Percentiles rank a stretch among this genome's conserved stretches.
Conservation (phyloP, 2,888 invertebrate species). For the Acleris sparsana region DNA sequence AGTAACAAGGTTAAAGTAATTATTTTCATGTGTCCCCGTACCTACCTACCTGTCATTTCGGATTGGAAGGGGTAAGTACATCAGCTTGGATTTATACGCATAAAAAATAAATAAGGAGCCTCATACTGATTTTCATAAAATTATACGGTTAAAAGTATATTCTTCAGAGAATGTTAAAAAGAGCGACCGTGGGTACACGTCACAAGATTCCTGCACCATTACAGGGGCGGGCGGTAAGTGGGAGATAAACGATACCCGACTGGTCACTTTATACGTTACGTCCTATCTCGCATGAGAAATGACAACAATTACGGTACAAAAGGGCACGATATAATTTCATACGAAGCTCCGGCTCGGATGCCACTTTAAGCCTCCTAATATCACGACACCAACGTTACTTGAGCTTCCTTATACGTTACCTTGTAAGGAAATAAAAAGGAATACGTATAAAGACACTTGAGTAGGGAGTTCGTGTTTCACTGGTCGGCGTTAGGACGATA, state of each 20-base stretch:
- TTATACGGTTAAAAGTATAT: too few species aligned
- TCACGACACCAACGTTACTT: conserved; percentile 10
- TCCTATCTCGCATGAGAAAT: conserved; percentile 32
- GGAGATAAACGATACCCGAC: conserved; percentile 26
- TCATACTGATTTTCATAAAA: too few species aligned
- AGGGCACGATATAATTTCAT: conserved; percentile 35
- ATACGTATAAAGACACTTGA: neutral
- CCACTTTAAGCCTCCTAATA: conserved; percentile 27
- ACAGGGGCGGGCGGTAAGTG: conserved; percentile 10
- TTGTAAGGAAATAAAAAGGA: neutral
- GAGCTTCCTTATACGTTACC: neutral
- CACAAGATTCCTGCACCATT: neutral
- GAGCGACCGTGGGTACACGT: neutral
- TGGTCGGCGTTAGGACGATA: conserved; percentile 22
- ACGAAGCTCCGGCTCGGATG: conserved; percentile 21
- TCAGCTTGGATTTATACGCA: too few species aligned
- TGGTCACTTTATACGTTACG: conserved; percentile 29
- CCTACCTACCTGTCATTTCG: too few species aligned
- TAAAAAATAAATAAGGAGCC: too few species aligned
- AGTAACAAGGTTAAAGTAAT: too few species aligned
- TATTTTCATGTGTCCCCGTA: too few species aligned
- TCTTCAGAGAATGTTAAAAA: neutral
- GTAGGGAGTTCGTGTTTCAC: conserved; percentile 3
- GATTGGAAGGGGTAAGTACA: too few species aligned
- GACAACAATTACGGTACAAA: conserved; percentile 33